These are phyloP conservation scores for Eulithis testata DNA, from an alignment of 2,888 invertebrate species.

Conservation along the genomic window DNA sequence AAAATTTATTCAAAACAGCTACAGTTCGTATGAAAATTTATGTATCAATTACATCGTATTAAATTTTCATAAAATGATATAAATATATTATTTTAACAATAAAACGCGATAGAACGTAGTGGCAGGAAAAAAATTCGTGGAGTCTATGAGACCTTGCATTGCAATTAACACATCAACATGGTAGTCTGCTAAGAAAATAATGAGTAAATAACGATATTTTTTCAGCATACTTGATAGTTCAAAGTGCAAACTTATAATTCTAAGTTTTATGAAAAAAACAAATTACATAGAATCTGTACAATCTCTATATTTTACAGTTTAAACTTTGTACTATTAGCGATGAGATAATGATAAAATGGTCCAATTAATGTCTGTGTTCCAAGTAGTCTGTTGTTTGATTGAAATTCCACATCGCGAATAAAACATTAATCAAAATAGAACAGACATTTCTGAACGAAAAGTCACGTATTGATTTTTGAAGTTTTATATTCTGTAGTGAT, in stretches of 20 bases:
- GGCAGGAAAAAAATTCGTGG: not conserved
- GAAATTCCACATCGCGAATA: too few species aligned
- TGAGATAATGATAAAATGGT: not conserved
- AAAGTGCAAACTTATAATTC: not conserved
- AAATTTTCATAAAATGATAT: not conserved
- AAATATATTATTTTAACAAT: not conserved
- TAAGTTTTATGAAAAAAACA: not conserved
- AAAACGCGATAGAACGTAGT: not conserved
- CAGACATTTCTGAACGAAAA: too few species aligned
- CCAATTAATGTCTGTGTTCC: too few species aligned
- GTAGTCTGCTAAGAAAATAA: not conserved
- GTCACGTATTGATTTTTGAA: too few species aligned
- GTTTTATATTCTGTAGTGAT: too few species aligned
- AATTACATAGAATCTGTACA: too few species aligned
- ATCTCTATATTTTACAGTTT: not conserved
- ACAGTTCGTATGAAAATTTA: not conserved
- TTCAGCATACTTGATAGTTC: too few species aligned
- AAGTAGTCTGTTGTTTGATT: too few species aligned
- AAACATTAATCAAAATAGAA: too few species aligned
- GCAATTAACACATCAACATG: not conserved
- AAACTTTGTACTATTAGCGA: not conserved
- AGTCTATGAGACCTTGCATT: not conserved
- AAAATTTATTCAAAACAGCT: conserved; percentile 3
- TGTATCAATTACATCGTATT: not conserved
- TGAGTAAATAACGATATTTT: too few species aligned